These are phyloP conservation scores for Drosophila lacicola DNA, from an alignment of 2,888 invertebrate genomes.

Conservation along the genomic window DNA sequence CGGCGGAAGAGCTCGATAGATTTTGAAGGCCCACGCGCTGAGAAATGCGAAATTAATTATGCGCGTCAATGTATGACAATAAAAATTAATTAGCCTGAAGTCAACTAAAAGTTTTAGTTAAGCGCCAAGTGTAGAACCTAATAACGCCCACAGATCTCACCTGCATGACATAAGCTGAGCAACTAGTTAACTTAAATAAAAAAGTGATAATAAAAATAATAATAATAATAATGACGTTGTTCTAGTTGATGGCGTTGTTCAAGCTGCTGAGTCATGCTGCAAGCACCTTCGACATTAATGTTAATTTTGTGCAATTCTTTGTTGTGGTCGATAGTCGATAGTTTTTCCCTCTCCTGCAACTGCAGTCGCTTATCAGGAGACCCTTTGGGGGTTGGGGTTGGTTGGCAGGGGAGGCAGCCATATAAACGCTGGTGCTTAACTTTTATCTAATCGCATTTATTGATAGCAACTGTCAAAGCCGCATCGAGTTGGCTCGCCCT, in stretches of 20 bases:
- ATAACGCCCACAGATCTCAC: conserved; percentile 34
- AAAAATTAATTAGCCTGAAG: conserved; percentile 61
- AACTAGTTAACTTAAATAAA: not conserved
- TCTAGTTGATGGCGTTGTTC: not conserved
- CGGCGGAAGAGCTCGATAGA: conserved; percentile 5
- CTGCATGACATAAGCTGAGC: conserved; percentile 52
- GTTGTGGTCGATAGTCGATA: conserved; percentile 2
- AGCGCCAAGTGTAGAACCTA: conserved; percentile 19
- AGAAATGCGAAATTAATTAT: conserved; percentile 63
- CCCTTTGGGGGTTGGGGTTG: not conserved
- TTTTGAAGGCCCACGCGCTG: conserved; percentile 41
- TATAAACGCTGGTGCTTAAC: conserved; percentile 48
- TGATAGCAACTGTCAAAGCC: conserved; percentile 63
- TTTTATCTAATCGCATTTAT: conserved; percentile 74
- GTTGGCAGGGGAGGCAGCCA: conserved; percentile 34
- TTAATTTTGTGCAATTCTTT: not conserved
- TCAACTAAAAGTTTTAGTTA: conserved; percentile 35
- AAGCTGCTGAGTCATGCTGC: conserved; percentile 18
- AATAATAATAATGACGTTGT: conserved; percentile 1
- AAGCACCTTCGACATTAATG: conserved; percentile 10
- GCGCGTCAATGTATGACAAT: conserved; percentile 55
- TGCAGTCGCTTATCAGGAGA: conserved; percentile 33
- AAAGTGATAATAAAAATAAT: conserved; percentile 1
- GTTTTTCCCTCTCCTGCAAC: conserved; percentile 13
- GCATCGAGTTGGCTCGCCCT: conserved; percentile 32